Conservation (phyloP, 2,797 vertebrate species). For the Bryconaethiops microstoma region DNA sequence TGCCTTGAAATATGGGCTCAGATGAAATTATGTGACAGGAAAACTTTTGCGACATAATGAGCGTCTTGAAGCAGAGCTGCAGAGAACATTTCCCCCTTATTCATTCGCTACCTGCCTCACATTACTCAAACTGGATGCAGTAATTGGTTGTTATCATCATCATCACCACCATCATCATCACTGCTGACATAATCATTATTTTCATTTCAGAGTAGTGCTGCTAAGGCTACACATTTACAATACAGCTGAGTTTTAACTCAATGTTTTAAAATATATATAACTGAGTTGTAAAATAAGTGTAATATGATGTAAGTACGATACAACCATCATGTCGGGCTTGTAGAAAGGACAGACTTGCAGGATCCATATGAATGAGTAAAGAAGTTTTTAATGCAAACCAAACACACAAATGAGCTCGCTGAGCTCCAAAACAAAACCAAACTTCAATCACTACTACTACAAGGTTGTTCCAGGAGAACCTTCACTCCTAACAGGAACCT, state of each 20-base stretch:
- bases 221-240: slow-evolving; percentile 24
- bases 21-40: slow-evolving; percentile 56
- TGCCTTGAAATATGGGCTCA: slow-evolving; percentile 50
- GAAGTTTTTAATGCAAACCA: too few relatives aligned
- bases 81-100: slow-evolving; percentile 37
- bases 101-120: slow-evolving; percentile 43
- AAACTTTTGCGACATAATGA: slow-evolving; percentile 50
- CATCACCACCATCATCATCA: slow-evolving; percentile 36
- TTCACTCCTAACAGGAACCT: too few relatives aligned
- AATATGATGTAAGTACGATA: too few relatives aligned
- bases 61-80: slow-evolving; percentile 50
- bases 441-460: too few relatives aligned
- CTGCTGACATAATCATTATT: slow-evolving; percentile 48
- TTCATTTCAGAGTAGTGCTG: slow-evolving; percentile 37
- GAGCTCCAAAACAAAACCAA: too few relatives aligned
- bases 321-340: too few relatives aligned
- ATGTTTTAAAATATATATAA: background rate
- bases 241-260: background rate
- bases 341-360: too few relatives aligned
- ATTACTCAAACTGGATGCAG: slow-evolving; percentile 23
- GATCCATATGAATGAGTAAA: too few relatives aligned
- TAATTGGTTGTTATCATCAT: slow-evolving; percentile 41
- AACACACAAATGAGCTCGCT: too few relatives aligned
- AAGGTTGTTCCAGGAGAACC: too few relatives aligned
- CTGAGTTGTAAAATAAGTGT: background rate